Conservation (phyloP, 2,797 vertebrate species). For the Esox lucius region DNA sequence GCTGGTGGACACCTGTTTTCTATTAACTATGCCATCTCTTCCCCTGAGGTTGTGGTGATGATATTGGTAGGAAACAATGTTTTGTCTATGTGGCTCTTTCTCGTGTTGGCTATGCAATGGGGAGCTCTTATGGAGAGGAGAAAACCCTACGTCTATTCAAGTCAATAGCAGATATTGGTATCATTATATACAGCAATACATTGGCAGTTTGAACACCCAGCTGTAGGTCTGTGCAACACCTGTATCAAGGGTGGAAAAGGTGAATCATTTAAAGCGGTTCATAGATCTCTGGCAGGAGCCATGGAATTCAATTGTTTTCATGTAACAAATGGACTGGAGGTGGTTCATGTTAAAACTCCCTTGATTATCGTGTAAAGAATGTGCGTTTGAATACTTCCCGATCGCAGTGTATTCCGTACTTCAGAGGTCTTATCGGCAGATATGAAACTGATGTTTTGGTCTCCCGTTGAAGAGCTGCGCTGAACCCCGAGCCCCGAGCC, state of each 20-base stretch:
- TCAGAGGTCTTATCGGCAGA: not conserved
- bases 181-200: too few species aligned
- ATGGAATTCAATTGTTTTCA: too few species aligned
- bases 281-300: too few species aligned
- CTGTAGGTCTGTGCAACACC: too few species aligned
- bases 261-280: too few species aligned
- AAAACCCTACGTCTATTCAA: constrained; percentile 34
- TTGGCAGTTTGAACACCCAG: too few species aligned
- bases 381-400: not conserved
- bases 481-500: not conserved
- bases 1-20: constrained; percentile 80
- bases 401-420: too few species aligned
- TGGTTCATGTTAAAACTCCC: not conserved
- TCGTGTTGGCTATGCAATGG: constrained; percentile 19
- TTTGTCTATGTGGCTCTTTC: constrained; percentile 51
- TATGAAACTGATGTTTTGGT: not conserved
- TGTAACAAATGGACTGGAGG: not conserved
- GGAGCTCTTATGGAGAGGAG: constrained; percentile 28
- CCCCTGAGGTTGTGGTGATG: constrained; percentile 64
- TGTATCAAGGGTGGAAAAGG: too few species aligned
- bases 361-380: not conserved
- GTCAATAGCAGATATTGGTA: constrained; percentile 21
- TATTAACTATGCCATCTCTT: constrained; percentile 69
- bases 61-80: constrained; percentile 56
- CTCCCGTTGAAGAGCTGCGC: not conserved